Conservation (phyloP, 1,140 invertebrate species). For the Drosophila leontia region DNA sequence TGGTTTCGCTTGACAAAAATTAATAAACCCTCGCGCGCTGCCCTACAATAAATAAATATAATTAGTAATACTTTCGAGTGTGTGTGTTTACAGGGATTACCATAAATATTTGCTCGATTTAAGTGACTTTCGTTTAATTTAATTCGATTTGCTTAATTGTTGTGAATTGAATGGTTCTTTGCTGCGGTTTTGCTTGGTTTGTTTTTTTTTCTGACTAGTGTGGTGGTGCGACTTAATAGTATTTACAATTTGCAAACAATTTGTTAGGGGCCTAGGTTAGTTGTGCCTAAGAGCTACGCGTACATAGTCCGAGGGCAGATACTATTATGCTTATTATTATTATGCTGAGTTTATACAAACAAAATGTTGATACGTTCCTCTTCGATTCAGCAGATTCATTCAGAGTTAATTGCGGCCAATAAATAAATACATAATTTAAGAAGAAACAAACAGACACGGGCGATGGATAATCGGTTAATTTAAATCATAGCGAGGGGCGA, state of each 20-base stretch:
- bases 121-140: constrained; percentile 63
- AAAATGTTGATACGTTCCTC: constrained; percentile 35
- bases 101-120: constrained; percentile 52
- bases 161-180: constrained; percentile 70
- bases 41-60: constrained; percentile 70
- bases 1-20: constrained; percentile 54
- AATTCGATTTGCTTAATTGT: constrained; percentile 58
- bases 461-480: constrained; percentile 45
- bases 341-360: constrained; percentile 50
- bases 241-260: constrained; percentile 79
- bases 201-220: constrained; percentile 60
- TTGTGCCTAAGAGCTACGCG: constrained; percentile 28
- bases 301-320: constrained; percentile 35
- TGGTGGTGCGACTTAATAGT: constrained; percentile 80
- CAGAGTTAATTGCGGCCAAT: constrained; percentile 64
- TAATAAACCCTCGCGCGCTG: constrained; percentile 39
- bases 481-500: constrained; percentile 66
- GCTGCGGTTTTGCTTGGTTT: constrained; percentile 44
- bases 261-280: constrained; percentile 62
- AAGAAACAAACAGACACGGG: constrained; percentile 25
- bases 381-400: constrained; percentile 37
- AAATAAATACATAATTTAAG: constrained; percentile 63
- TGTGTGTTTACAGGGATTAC: constrained; percentile 32
- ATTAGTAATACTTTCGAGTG: constrained; percentile 65
- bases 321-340: constrained; percentile 25